Evolutionary conservation across 2,113 vertebrate species (phyloP), one percentile per base, ranked within the genome.

Genomic region (Epinephelus cyanopodus): DNA sequence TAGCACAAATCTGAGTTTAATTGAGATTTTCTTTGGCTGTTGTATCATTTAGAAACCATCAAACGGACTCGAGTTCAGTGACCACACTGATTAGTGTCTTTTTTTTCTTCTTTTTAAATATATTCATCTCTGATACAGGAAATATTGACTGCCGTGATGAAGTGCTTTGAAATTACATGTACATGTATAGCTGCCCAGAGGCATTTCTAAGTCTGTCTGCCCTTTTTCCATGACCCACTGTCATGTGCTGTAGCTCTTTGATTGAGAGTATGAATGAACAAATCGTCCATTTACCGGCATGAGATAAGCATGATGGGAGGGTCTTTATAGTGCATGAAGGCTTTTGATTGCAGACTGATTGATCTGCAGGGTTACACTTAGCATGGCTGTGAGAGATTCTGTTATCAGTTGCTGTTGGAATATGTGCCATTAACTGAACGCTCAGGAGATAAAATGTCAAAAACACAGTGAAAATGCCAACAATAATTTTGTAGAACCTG

Each of bases 1-100:
- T 69, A 82, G 62, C 77, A 78, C 74, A 90, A 84, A 93, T 85
- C 62, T 56, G 61, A 79, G 29, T 89, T 89, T 82, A 89, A 90
- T 90, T 85, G 83, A 69, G 74, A 67, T 87, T 84, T 88, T 83
- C 72, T 82, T 81, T 50, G 48, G 39, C 74, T 76, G 42, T 79
- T 85, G 65, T 56, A 81, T 89, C 78, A 87, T 85, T 90, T 86
- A 89, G 86, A 80, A 81, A 71, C 37, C 14, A 75, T 71, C 65
- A 83, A 71, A 52, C 82, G 11, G 52, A 63, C 74, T 81, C 66
- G 27, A 54, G 52, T 65, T 48, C 53, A 17, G 1, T 60, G 19
- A 66, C 18, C 56, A 66, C 56, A 42, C 50, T 86, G 47, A 83
- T 68, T 37, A 21, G 37, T 79, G n/a, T 72, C 53, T 82, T 69